A percentile compares a stretch with the other conserved stretches of the same genome.
phyloP scores from a whole-genome alignment of 2,113 vertebrate species.

The Gracilinanus agilis region DNA sequence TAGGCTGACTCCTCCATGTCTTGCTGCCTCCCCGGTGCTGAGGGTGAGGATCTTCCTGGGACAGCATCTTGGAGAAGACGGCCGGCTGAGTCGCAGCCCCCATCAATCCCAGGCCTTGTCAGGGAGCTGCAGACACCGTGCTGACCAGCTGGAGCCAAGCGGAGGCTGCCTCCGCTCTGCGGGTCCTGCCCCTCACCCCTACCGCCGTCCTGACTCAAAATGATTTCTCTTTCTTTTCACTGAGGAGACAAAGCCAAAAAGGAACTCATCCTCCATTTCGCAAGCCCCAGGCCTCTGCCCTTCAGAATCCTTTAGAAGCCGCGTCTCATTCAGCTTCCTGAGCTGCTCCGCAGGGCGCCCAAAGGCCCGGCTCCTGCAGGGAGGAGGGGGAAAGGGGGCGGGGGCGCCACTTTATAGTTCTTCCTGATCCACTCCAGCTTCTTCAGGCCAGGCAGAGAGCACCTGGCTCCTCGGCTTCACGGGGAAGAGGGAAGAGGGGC shows the following conservation, averaged over 20 bases:
- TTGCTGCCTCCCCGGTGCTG: neutral
- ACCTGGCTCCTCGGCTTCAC: neutral
- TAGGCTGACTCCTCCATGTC: neutral
- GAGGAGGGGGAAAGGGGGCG: neutral
- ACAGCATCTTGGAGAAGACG: no score
- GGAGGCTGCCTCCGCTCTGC: neutral
- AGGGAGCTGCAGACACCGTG: neutral
- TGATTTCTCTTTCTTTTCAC: neutral
- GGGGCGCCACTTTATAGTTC: neutral
- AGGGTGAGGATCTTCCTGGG: neutral
- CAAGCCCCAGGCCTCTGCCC: neutral
- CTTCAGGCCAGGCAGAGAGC: neutral
- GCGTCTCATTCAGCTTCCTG: neutral
- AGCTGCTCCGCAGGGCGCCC: neutral
- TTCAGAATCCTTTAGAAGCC: neutral
- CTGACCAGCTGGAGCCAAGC: neutral
- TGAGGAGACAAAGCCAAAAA: neutral
- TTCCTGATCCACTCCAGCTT: neutral
- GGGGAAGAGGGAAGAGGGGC: neutral
- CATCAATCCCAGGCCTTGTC: neutral
- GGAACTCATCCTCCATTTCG: neutral
- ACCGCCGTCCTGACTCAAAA: no score
- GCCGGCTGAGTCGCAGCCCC: no score
- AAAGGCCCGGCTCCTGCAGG: neutral
- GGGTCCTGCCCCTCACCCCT: neutral